Evolutionary conservation across 1,140 invertebrate species (phyloP), one percentile per base, ranked within the genome.

Genomic region (Ostrea denselamellosa): DNA sequence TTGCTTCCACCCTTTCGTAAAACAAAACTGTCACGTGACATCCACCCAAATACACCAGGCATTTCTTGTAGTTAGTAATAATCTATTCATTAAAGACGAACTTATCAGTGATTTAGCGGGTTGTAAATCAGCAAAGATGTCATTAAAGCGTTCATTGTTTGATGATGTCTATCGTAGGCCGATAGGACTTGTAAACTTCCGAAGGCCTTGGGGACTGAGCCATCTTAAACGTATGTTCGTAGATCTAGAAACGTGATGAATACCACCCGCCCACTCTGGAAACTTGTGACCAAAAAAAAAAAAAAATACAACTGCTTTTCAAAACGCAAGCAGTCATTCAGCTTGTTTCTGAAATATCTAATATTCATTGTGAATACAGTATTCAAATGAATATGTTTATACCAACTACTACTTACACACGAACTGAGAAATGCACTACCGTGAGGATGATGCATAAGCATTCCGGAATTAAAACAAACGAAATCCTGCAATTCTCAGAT

Each of bases 91-190:
- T 34, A 34, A 34, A 77, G 68, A 17, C 28, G 25, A 10, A 77
- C 68, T 77, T 77, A 77, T 77, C 68, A 77, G 68, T 28, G 28
- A 77, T 28, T 34, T 77, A 17, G 25, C 68, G 68, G 58, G 68
- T 77, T 77, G 68, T 77, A 77, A 77, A 77, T 77, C 68, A 77
- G 68, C 25, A 77, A 12, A 17, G 22, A 22, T 77, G 22, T 77
- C 68, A 77, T 77, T 22, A 77, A 77, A 77, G 68, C 9, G 68
- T 34, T 77, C 68, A 77, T 77, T 25, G 28, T 34, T 77, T 77
- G 68, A 77, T 28, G 68, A 22, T 4, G 14, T 14, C 28, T 77
- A 77, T 77, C 68, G 8, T 34, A 34, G 68, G 28, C 8, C 28
- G 8, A 12, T 8, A 9, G 28, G 68, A 77, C 68, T 25, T 77